Conservation (phyloP, 2,797 vertebrate genomes). For the Sebastes itinus region DNA sequence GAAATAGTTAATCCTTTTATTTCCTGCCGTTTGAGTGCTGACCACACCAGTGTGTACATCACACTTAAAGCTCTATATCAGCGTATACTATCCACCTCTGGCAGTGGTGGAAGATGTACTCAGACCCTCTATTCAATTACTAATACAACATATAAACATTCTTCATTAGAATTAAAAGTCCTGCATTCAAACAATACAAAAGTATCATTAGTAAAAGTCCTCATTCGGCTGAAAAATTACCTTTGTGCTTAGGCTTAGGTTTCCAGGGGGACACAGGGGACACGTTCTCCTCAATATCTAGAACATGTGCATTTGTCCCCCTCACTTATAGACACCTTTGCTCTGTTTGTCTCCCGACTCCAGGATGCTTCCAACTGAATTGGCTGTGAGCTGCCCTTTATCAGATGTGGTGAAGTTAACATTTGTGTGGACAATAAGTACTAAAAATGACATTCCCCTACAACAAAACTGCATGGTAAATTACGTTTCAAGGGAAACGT, state of each 20-base stretch:
- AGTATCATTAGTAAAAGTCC: neutral
- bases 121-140: neutral
- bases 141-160: neutral
- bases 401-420: too few relatives aligned
- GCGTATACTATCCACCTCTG: neutral
- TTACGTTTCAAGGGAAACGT: too few relatives aligned
- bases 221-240: neutral
- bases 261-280: too few relatives aligned
- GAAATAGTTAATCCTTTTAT: neutral
- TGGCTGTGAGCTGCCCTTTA: too few relatives aligned
- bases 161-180: neutral
- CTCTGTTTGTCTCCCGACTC: too few relatives aligned
- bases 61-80: neutral
- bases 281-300: too few relatives aligned
- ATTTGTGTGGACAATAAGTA: neutral
- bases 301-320: too few relatives aligned
- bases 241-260: neutral
- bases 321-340: too few relatives aligned
- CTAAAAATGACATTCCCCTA: too few relatives aligned
- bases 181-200: neutral
- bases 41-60: neutral
- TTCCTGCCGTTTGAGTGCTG: neutral
- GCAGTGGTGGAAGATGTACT: neutral
- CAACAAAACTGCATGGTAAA: too few relatives aligned
- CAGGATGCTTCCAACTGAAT: too few relatives aligned